phyloP scores from a whole-genome alignment of 2,797 vertebrate genomes.

The Mormyrus hasselquistii region DNA sequence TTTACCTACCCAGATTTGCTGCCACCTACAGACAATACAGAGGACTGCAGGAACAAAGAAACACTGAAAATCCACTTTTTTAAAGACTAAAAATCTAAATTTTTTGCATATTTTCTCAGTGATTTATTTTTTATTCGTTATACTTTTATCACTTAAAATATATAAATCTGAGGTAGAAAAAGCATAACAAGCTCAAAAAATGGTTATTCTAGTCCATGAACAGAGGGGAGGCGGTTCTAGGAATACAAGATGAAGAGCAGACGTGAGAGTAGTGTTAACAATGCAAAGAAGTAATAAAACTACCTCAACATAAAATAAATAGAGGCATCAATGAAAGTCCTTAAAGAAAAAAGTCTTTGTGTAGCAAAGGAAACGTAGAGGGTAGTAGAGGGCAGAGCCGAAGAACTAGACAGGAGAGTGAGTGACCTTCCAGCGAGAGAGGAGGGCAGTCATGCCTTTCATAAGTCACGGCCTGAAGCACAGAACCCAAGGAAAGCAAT shows the following conservation, averaged over 20 bases:
- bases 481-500: not conserved
- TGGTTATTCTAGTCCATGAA: not conserved
- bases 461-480: not conserved
- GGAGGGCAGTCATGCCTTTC: not conserved
- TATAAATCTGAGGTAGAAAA: not conserved
- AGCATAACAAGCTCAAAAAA: not conserved
- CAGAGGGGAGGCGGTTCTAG: not conserved
- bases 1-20: not conserved
- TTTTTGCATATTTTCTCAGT: not conserved
- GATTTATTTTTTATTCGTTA: not conserved
- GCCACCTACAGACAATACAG: constrained; percentile 8
- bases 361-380: not conserved
- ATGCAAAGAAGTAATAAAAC: not conserved
- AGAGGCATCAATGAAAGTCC: not conserved
- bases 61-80: not conserved
- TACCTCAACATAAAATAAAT: not conserved
- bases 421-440: not conserved
- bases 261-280: not conserved
- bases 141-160: not conserved
- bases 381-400: not conserved
- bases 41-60: not conserved
- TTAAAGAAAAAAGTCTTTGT: not conserved
- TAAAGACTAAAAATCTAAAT: not conserved
- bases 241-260: not conserved
- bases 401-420: not conserved